These are phyloP conservation scores for Gonioctena quinquepunctata DNA, from an alignment of 1,140 invertebrate genomes.

Conservation along the genomic window DNA sequence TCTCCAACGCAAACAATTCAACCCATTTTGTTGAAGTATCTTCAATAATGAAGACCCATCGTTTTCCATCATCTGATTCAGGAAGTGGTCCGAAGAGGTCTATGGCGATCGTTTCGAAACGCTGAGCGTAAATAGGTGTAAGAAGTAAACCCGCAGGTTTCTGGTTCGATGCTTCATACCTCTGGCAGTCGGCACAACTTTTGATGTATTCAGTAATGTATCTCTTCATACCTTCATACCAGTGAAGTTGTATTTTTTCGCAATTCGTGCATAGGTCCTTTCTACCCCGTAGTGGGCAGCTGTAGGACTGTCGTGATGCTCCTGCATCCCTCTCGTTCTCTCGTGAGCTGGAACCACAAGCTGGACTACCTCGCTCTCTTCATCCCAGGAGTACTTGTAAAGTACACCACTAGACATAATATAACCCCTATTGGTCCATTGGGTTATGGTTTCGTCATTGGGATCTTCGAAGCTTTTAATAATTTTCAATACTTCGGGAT, in stretches of 20 bases:
- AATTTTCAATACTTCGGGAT: not conserved
- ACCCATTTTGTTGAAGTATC: slow-evolving; percentile 29
- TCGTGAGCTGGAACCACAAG: slow-evolving; percentile 36
- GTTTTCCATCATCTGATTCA: not conserved
- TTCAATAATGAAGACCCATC: slow-evolving; percentile 36
- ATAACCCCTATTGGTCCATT: slow-evolving; percentile 34
- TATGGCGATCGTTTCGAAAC: slow-evolving; percentile 33
- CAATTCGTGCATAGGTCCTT: slow-evolving; percentile 34
- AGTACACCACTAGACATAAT: slow-evolving; percentile 33
- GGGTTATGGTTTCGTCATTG: not conserved
- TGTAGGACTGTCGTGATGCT: slow-evolving; percentile 37
- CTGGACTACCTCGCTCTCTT: slow-evolving; percentile 35
- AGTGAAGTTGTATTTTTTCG: slow-evolving; percentile 42
- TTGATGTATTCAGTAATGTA: slow-evolving; percentile 35
- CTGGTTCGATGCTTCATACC: slow-evolving; percentile 29
- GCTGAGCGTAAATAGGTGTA: slow-evolving; percentile 18
- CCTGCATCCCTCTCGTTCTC: slow-evolving; percentile 21
- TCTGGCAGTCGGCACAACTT: slow-evolving; percentile 23
- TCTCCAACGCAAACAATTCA: slow-evolving; percentile 31
- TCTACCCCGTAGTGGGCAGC: slow-evolving; percentile 45
- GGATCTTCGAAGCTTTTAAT: slow-evolving; percentile 11
- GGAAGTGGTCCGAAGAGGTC: slow-evolving; percentile 40
- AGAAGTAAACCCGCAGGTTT: slow-evolving; percentile 32
- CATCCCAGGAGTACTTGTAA: not conserved
- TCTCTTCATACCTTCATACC: not conserved